phyloP scores from a whole-genome alignment of 92 coral and sea anemone genomes.

The Muricea muricata region DNA sequence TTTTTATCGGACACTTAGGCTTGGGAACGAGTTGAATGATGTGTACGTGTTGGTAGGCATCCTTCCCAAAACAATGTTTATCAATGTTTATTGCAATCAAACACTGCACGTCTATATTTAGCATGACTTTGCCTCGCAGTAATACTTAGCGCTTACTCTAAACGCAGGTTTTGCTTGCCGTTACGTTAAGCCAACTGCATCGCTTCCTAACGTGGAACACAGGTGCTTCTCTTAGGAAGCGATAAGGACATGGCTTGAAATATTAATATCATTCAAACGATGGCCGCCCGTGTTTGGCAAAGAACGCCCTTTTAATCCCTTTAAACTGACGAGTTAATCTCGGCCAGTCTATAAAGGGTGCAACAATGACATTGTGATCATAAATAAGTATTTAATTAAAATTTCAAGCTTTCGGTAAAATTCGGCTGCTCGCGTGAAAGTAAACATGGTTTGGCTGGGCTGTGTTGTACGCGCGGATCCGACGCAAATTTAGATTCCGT shows the following conservation, averaged over 20 bases:
- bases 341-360: not conserved
- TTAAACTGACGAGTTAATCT: conserved; percentile 24
- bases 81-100: too few relatives aligned
- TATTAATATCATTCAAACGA: not conserved
- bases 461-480: too few relatives aligned
- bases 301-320: conserved; percentile 27
- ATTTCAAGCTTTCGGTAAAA: not conserved
- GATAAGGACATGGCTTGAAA: not conserved
- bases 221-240: conserved; percentile 28
- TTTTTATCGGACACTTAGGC: too few relatives aligned
- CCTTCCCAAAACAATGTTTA: too few relatives aligned
- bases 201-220: not conserved
- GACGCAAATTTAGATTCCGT: too few relatives aligned
- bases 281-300: conserved; percentile 15
- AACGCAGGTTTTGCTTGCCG: not conserved
- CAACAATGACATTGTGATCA: not conserved
- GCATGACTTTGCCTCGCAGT: too few relatives aligned
- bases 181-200: not conserved
- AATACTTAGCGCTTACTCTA: too few relatives aligned
- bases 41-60: too few relatives aligned
- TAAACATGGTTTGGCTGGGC: too few relatives aligned
- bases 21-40: too few relatives aligned
- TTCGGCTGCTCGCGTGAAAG: too few relatives aligned
- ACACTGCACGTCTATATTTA: too few relatives aligned
- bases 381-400: not conserved